Conservation (phyloP, 2,888 invertebrate genomes). For the Fissipunctia ypsillon region DNA sequence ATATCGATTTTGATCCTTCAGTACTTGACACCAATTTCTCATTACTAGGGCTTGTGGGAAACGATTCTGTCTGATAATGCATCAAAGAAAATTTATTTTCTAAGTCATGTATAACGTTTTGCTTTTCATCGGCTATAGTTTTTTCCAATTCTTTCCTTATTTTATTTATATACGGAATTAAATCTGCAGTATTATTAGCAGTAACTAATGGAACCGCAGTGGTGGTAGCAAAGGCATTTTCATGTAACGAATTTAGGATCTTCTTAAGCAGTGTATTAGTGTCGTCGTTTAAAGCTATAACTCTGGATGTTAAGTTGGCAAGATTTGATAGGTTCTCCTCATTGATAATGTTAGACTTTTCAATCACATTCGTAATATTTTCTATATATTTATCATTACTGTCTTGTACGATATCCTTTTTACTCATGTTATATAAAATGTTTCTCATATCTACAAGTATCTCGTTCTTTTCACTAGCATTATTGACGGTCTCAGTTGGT, state of each 20-base stretch:
- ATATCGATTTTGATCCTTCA: slow-evolving; percentile 56
- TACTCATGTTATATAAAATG: slow-evolving; percentile 58
- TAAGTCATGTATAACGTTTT: slow-evolving; percentile 67
- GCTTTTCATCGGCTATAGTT: slow-evolving; percentile 66
- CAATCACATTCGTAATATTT: slow-evolving; percentile 59
- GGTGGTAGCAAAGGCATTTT: slow-evolving; percentile 3
- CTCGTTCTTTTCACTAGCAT: slow-evolving; percentile 42
- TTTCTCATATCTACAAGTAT: slow-evolving; percentile 64
- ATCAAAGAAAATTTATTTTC: slow-evolving; percentile 61
- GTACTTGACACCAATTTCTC: slow-evolving; percentile 62
- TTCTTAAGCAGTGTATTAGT: slow-evolving; percentile 52
- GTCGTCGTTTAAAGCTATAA: slow-evolving; percentile 44
- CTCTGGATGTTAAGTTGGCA: slow-evolving; percentile 48
- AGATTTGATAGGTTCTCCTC: slow-evolving; percentile 57
- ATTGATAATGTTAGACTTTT: slow-evolving; percentile 51
- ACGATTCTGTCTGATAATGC: slow-evolving; percentile 40
- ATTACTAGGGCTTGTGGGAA: slow-evolving; percentile 47
- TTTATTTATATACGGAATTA: slow-evolving; percentile 67
- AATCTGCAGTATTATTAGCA: slow-evolving; percentile 63
- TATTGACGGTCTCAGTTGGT: slow-evolving; percentile 22
- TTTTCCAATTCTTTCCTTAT: slow-evolving; percentile 68
- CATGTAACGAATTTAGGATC: slow-evolving; percentile 44
- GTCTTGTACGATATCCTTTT: slow-evolving; percentile 19
- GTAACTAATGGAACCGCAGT: slow-evolving; percentile 29
- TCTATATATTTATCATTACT: slow-evolving; percentile 49